A percentile compares a stretch with the other conserved stretches of the same genome.
These are phyloP conservation scores for Plotosus lineatus DNA, from an alignment of 2,113 vertebrate species.

Conservation along the genomic window DNA sequence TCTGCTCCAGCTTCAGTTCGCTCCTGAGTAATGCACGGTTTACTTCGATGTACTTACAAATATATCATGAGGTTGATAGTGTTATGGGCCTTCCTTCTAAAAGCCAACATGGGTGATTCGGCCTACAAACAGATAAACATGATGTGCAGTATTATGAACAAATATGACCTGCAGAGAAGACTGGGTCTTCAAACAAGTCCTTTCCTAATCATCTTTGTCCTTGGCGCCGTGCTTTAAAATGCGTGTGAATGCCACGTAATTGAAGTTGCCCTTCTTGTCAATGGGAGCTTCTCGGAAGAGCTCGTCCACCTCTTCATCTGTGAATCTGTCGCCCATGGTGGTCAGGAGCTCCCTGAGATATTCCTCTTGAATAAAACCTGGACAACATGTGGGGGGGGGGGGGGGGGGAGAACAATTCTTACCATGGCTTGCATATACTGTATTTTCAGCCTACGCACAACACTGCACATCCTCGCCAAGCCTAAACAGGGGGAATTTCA, in stretches of 20 bases:
- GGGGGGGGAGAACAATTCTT: not conserved
- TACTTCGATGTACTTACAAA: not conserved
- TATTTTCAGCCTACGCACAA: not conserved
- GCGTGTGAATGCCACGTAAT: conserved; percentile 45
- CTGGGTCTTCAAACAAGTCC: not conserved
- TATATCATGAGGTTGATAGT: not conserved
- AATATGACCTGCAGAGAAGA: not conserved
- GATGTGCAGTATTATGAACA: conserved; percentile 15
- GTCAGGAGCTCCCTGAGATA: conserved; percentile 41
- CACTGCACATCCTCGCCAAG: no score
- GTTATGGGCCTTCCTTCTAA: not conserved
- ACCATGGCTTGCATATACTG: not conserved
- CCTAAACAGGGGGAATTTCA: no score
- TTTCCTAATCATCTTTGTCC: conserved; percentile 40
- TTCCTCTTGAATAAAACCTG: conserved; percentile 43
- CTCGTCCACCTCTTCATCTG: conserved; percentile 44
- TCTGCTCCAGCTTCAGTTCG: not conserved
- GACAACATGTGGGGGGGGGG: fast-evolving
- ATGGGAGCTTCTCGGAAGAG: conserved; percentile 46
- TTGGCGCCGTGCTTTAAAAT: conserved; percentile 45
- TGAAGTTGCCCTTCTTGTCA: conserved; percentile 47
- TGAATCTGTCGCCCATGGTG: conserved; percentile 45
- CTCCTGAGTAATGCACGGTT: not conserved
- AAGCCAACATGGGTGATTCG: not conserved
- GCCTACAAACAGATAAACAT: conserved; percentile 2